A percentile compares a stretch with the other conserved stretches of the same genome.
These are phyloP conservation scores for Paradoxurus hermaphroditus DNA, from an alignment of 2,113 vertebrate species.

Conservation along the genomic window DNA sequence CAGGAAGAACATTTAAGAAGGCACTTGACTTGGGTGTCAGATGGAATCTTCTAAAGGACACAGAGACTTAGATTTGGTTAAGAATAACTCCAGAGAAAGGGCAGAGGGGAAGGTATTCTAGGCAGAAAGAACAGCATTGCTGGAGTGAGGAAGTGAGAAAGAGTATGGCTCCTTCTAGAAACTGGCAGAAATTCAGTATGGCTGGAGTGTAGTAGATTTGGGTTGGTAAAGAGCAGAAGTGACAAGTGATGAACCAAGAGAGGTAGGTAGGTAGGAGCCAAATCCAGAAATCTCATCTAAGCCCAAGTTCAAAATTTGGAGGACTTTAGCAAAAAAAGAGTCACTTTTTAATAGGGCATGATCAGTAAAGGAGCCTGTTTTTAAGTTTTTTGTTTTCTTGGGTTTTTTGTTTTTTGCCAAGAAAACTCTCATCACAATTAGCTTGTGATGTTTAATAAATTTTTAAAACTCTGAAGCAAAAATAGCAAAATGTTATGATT, in stretches of 20 bases:
- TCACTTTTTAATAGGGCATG: neutral
- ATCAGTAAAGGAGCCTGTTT: neutral
- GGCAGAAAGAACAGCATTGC: neutral
- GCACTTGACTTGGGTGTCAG: neutral
- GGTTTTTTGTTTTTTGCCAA: neutral
- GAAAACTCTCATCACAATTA: neutral
- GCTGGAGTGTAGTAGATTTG: neutral
- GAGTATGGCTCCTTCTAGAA: neutral
- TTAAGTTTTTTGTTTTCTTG: too few species aligned
- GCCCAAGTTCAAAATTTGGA: neutral
- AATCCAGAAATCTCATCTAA: neutral
- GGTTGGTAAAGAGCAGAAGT: neutral
- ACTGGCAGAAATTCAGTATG: neutral
- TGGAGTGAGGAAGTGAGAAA: neutral
- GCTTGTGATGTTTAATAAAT: neutral
- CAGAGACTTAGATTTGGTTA: neutral
- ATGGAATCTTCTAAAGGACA: neutral
- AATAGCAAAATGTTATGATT: conserved; percentile 8
- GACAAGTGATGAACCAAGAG: neutral
- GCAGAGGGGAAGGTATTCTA: neutral
- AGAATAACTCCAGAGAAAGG: neutral
- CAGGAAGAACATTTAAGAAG: neutral
- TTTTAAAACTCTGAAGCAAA: neutral
- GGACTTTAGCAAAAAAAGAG: neutral
- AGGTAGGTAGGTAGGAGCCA: neutral